These are phyloP conservation scores for Chaetodon trifascialis DNA, from an alignment of 2,113 vertebrate genomes.

Conservation along the genomic window DNA sequence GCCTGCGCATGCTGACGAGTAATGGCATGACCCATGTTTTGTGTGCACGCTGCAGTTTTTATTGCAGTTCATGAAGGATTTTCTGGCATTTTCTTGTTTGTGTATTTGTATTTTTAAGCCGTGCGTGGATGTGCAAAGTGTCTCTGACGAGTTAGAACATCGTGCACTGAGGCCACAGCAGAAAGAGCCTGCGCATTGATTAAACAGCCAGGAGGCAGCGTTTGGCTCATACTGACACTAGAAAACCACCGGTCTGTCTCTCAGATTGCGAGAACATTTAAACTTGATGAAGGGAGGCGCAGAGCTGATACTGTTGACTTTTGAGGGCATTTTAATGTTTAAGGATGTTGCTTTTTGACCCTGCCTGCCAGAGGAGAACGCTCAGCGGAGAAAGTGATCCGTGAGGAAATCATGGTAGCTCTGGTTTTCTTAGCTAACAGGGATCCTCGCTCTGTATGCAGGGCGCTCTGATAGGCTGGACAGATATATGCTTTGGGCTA, in stretches of 20 bases:
- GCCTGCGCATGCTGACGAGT: neutral
- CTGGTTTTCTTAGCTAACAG: neutral
- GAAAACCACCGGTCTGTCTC: neutral
- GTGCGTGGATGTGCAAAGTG: no score
- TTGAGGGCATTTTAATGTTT: neutral
- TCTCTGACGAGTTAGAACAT: neutral
- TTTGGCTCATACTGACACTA: neutral
- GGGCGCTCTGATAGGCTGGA: neutral
- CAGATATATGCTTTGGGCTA: neutral
- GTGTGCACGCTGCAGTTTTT: neutral
- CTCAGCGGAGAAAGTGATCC: neutral
- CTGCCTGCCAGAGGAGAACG: neutral
- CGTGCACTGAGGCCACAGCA: neutral
- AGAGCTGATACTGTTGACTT: neutral
- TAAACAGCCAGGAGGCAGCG: neutral
- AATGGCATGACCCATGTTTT: neutral
- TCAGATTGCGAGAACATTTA: neutral
- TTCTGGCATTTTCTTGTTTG: no score
- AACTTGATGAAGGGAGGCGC: neutral
- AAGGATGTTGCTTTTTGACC: slow-evolving; percentile 6
- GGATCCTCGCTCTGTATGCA: neutral
- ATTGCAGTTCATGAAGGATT: no score
- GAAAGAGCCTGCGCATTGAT: neutral
- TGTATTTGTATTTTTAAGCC: no score
- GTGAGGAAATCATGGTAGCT: neutral